A percentile compares a stretch with the other conserved stretches of the same genome.
phyloP scores from a whole-genome alignment of 2,113 vertebrate species.

The Podarcis raffonei region DNA sequence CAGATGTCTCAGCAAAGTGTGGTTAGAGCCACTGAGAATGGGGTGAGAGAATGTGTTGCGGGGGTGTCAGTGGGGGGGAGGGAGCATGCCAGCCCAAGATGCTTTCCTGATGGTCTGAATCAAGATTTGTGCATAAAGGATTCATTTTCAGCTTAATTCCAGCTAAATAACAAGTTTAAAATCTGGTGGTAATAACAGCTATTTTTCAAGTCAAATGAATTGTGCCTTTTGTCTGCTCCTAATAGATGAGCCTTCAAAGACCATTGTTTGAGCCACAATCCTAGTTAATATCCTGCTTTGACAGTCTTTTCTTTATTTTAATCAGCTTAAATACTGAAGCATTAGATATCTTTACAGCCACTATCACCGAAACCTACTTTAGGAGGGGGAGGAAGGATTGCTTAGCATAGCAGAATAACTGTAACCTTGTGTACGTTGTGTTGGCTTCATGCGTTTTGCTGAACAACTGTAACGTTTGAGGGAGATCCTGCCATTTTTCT shows the following conservation, averaged over 20 bases:
- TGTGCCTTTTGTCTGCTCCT: neutral
- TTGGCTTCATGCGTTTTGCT: neutral
- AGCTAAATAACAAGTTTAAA: neutral
- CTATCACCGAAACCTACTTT: neutral
- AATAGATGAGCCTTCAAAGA: neutral
- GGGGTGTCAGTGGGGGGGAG: neutral
- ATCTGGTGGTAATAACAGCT: neutral
- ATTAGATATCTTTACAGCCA: neutral
- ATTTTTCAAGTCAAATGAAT: neutral
- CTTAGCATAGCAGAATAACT: neutral
- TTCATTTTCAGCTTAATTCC: neutral
- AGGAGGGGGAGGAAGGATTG: neutral
- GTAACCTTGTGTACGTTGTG: neutral
- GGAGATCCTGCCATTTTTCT: neutral
- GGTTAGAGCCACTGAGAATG: neutral
- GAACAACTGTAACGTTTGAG: neutral
- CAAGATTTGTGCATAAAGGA: neutral
- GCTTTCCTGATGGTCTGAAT: neutral
- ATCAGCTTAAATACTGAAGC: conserved; percentile 5
- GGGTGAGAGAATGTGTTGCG: neutral
- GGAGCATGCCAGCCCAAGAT: neutral
- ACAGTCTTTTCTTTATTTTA: neutral
- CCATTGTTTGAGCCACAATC: neutral
- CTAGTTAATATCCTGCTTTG: neutral
- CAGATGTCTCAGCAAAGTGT: neutral